These are phyloP conservation scores for Liparis tanakae DNA, from an alignment of 2,797 vertebrate species.

Conservation along the genomic window DNA sequence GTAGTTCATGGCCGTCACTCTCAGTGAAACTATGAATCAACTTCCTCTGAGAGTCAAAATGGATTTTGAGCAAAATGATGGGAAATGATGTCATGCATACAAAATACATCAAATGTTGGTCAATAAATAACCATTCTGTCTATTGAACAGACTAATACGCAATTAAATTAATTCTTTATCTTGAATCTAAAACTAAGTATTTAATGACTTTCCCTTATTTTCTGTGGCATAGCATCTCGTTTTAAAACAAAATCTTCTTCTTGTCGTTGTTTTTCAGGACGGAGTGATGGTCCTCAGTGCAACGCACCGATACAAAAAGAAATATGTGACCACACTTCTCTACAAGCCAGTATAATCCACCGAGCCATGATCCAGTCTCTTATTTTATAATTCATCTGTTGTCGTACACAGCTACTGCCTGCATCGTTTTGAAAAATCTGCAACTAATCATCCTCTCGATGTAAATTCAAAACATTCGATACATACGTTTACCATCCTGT, in stretches of 20 bases:
- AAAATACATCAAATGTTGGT: neutral
- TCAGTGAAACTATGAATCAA: neutral
- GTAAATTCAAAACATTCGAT: neutral
- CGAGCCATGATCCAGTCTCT: neutral
- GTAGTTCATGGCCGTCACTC: neutral
- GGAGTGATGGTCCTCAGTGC: conserved; percentile 99
- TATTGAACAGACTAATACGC: neutral
- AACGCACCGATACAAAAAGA: conserved; percentile 97
- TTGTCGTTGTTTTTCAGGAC: conserved; percentile 82
- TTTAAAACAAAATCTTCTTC: neutral
- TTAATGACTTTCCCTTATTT: neutral
- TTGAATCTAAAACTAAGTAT: neutral
- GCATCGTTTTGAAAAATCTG: conserved; percentile 14
- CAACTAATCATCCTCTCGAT: conserved; percentile 5
- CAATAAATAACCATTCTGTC: neutral
- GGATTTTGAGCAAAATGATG: neutral
- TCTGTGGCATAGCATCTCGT: neutral
- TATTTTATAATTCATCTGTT: conserved; percentile 12
- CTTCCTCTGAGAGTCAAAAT: neutral
- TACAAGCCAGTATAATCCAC: conserved; percentile 94
- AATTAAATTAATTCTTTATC: neutral
- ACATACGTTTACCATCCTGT: neutral
- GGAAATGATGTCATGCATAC: neutral
- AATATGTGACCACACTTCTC: conserved; percentile 96
- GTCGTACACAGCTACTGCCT: conserved; percentile 25